Percentiles rank a stretch among this genome's conserved stretches.
Conservation (phyloP, 2,797 vertebrate species). For the Pipistrellus kuhlii region DNA sequence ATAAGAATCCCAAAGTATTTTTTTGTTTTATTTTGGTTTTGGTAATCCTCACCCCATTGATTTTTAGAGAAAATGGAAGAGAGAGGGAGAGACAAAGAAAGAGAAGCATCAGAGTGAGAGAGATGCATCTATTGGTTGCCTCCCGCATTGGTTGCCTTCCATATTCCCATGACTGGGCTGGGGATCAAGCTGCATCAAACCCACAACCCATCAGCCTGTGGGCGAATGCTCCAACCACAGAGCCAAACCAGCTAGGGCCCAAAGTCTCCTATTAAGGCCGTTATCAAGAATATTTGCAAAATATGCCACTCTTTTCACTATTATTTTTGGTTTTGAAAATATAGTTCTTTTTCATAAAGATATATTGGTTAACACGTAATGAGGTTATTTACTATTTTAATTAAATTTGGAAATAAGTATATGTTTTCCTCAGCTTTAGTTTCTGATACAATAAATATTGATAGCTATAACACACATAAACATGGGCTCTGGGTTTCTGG, state of each 20-base stretch:
- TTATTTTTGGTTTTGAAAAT: conserved; percentile 24
- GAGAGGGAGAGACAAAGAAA: no score
- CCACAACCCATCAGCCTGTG: no score
- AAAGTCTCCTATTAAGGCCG: neutral
- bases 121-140: no score
- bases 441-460: conserved; percentile 15
- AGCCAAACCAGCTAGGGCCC: no score
- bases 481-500: neutral
- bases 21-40: no score
- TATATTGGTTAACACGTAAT: neutral
- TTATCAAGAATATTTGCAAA: neutral
- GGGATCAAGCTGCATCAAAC: no score
- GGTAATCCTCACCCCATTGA: no score
- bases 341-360: conserved; percentile 27
- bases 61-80: no score
- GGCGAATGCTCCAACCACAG: no score
- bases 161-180: no score
- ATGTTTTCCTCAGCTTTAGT: conserved; percentile 10
- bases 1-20: neutral
- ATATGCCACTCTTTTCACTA: neutral
- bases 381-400: conserved; percentile 9
- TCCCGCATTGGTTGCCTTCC: no score
- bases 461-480: neutral
- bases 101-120: no score
- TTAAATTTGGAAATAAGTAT: neutral